Evolutionary conservation across 2,113 vertebrate genomes (phyloP), one percentile per base, ranked within the genome.

Genomic region (Seriola aureovittata): DNA sequence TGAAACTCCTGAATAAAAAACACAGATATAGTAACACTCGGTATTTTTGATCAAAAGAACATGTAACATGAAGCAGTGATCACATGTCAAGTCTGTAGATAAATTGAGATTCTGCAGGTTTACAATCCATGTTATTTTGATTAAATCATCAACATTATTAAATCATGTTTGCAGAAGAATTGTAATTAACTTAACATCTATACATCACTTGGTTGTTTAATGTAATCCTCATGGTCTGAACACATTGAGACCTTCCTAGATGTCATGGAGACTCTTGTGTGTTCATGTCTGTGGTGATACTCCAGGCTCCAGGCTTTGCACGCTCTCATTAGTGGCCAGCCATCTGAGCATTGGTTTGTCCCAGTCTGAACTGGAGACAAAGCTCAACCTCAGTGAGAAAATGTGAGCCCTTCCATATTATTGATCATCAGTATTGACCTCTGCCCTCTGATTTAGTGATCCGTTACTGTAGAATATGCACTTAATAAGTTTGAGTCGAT

Each of bases 331-430:
- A 64, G 58, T 5, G 19, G 1, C 38, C 67, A 57, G 34, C 14
- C 19, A 5, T 29, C n/a, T 64, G 25, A 46, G 79, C 38, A 50
- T 58, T 46, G 38, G 3, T 16, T 44, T 75, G 36, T 64, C 23
- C 63, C 60, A 58, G 32, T 54, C 25, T 62, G n/a, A 38, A 63
- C 40, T 59, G 60, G 19, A 85, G 66, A 19, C 68, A 38, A 77
- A 88, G 72, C 40, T 88, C 58, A n/a, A 12, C n/a, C 13, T 79
- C 58, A 29, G 50, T 66, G 57, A 67, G 54, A 38, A 46, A 57
- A 65, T 34, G 5, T 23, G 10, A 16, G 19, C 34, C 12, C n/a
- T 60, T 54, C 11, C 14, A 9, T 17, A 44, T 54, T 13, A 70
- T 55, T 71, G 42, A 46, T 74, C 66, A 34, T 42, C 74, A 46